These are phyloP conservation scores for Mnemiopsis leidyi DNA, from an alignment of 37 sponge, comb jelly and placozoan species.

Conservation along the genomic window DNA sequence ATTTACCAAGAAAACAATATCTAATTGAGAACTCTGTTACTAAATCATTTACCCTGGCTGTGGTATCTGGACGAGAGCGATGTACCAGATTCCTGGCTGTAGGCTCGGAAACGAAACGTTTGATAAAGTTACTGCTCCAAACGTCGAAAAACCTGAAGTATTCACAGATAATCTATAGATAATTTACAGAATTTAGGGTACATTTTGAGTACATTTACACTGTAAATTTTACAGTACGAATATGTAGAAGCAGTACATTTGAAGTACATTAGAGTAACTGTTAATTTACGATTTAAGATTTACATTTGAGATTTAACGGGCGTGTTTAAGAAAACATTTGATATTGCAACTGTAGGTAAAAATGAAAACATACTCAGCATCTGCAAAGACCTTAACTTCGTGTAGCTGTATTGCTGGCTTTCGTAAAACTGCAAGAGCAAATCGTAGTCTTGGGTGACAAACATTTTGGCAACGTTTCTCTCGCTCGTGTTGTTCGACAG, in stretches of 20 bases:
- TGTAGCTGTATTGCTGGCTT: neutral
- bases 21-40: too few species aligned
- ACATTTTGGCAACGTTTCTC: neutral
- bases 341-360: too few species aligned
- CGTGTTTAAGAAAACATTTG: too few species aligned
- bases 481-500: neutral
- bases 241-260: too few species aligned
- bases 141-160: neutral
- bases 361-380: neutral
- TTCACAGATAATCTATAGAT: neutral
- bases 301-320: too few species aligned
- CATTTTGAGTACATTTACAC: too few species aligned
- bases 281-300: too few species aligned
- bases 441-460: neutral
- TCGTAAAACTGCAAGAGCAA: neutral
- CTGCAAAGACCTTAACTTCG: neutral
- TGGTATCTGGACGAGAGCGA: neutral
- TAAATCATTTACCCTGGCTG: neutral
- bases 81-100: neutral
- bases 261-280: too few species aligned
- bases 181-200: neutral
- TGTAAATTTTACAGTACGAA: too few species aligned
- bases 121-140: neutral
- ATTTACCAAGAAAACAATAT: too few species aligned
- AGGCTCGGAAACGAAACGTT: neutral